Evolutionary conservation across 1,140 invertebrate genomes (phyloP).

Genomic region (Aphelinus atriplicis): DNA sequence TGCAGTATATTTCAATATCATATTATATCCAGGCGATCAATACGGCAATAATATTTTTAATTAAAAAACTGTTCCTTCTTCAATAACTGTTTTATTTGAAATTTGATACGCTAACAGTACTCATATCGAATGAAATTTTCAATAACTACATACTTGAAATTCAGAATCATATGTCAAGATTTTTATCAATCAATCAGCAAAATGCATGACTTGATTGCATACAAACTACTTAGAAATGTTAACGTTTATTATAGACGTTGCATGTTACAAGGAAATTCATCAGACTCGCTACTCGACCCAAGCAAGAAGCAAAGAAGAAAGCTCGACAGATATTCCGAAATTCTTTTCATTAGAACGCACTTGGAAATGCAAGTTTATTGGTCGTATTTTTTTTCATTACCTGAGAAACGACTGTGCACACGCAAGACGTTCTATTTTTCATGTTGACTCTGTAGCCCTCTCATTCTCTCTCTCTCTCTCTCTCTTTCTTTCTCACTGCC

Average conservation of each 20-base stretch:
- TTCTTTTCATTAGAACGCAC: constrained; percentile 28
- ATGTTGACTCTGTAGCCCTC: constrained; percentile 5
- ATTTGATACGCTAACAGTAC: neutral
- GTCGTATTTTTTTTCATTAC: constrained; percentile 26
- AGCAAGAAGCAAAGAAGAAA: neutral
- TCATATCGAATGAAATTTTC: neutral
- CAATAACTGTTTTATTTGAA: constrained; percentile 1
- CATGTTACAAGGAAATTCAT: constrained; percentile 31
- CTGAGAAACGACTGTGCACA: constrained; percentile 33
- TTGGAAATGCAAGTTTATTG: constrained; percentile 29
- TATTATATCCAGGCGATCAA: constrained; percentile 7
- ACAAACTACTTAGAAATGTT: no score
- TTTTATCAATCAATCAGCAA: no score
- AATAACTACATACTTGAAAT: neutral
- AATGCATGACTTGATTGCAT: no score
- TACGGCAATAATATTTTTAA: constrained; percentile 25
- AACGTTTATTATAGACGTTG: neutral
- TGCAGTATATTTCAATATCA: constrained; percentile 18
- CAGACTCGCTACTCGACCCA: neutral
- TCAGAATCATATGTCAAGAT: no score
- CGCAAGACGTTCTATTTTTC: constrained; percentile 8
- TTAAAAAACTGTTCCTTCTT: constrained; percentile 22
- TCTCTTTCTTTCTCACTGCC: neutral
- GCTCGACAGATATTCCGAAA: constrained; percentile 30
- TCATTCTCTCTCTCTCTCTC: constrained; percentile 5